Conservation (phyloP, 2,797 vertebrate species). For the Arctocebus calabarensis region DNA sequence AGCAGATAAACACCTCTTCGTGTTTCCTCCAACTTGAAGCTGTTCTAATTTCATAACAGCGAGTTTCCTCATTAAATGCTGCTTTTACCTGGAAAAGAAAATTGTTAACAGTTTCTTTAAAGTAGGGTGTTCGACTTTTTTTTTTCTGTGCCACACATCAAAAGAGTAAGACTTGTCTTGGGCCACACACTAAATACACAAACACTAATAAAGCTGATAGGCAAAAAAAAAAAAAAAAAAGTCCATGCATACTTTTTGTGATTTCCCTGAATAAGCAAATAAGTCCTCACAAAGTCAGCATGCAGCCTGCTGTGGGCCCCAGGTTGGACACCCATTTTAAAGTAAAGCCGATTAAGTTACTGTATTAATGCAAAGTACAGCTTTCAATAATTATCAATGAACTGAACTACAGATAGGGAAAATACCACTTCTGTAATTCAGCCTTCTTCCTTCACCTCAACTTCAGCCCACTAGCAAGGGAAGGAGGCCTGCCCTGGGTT, state of each 20-base stretch:
- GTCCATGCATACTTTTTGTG: too few relatives aligned
- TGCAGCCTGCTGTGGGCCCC: too few relatives aligned
- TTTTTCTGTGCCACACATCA: too few relatives aligned
- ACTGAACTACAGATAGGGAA: background rate
- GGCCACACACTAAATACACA: too few relatives aligned
- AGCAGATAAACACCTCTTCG: slow-evolving; percentile 95
- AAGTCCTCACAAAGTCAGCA: too few relatives aligned
- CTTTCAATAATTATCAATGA: background rate
- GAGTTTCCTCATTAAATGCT: slow-evolving; percentile 89
- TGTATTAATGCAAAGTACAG: background rate
- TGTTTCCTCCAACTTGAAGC: slow-evolving; percentile 84
- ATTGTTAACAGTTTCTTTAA: background rate
- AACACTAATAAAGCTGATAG: too few relatives aligned
- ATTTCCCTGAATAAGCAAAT: too few relatives aligned
- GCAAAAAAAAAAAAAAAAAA: too few relatives aligned
- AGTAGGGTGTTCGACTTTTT: background rate
- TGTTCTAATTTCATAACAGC: slow-evolving; percentile 93
- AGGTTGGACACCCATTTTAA: too few relatives aligned
- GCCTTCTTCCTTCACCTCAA: rapidly evolving
- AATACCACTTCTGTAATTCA: rapidly evolving
- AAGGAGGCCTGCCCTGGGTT: background rate
- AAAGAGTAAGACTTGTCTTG: too few relatives aligned
- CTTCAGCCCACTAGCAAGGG: background rate
- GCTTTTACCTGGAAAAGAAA: slow-evolving; percentile 91
- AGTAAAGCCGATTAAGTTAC: background rate